Conservation (phyloP, 1,140 invertebrate genomes). For the Mactra quadrangularis region DNA sequence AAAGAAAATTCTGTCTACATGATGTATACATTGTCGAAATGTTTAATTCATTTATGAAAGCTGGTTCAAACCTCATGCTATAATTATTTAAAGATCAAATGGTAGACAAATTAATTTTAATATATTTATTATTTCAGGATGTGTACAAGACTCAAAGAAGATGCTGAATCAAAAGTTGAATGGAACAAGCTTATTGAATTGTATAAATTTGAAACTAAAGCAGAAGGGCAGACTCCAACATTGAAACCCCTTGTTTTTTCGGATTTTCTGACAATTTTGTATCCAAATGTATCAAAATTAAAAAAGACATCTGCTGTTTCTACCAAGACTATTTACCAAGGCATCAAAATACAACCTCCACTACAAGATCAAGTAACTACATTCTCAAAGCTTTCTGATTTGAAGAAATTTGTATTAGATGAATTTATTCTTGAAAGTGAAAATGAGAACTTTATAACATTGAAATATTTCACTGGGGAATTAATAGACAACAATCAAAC, state of each 20-base stretch:
- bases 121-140: too few species aligned
- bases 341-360: constrained; percentile 6
- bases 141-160: not conserved
- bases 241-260: not conserved
- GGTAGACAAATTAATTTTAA: not conserved
- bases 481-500: too few species aligned
- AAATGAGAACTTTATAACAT: not conserved
- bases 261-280: too few species aligned
- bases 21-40: too few species aligned
- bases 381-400: not conserved
- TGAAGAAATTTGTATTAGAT: too few species aligned
- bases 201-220: constrained; percentile 18
- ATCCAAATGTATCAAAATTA: too few species aligned
- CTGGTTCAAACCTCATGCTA: too few species aligned
- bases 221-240: not conserved
- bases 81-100: too few species aligned
- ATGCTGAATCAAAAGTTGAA: constrained; percentile 4
- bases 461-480: too few species aligned
- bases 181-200: not conserved
- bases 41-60: too few species aligned
- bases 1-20: too few species aligned
- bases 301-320: too few species aligned
- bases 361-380: not conserved
- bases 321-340: constrained; percentile 2
- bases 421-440: not conserved